Conservation (phyloP, 2,113 vertebrate species). For the Corythornis vintsioides region DNA sequence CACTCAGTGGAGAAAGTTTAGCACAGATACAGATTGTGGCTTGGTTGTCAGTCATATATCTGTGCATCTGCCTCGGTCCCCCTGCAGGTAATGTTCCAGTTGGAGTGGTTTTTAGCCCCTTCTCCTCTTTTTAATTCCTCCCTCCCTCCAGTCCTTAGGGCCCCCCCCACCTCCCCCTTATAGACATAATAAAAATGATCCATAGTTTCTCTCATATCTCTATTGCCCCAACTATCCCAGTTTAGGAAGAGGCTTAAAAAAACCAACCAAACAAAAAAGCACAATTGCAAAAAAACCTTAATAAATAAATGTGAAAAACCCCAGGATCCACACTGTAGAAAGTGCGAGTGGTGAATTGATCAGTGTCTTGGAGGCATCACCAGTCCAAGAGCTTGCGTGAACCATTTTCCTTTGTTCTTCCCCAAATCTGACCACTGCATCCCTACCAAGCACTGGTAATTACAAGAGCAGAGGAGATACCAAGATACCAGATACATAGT, state of each 20-base stretch:
- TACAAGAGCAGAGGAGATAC: constrained; percentile 49
- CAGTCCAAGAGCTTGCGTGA: not conserved
- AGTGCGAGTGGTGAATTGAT: not conserved
- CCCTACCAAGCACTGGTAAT: constrained; percentile 35
- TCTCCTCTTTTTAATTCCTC: not conserved
- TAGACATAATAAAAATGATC: not conserved
- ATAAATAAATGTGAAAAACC: constrained; percentile 31
- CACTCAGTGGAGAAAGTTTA: constrained; percentile 30
- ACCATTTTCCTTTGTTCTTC: not conserved
- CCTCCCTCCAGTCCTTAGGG: not conserved
- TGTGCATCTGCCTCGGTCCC: not conserved
- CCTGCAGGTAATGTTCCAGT: not conserved
- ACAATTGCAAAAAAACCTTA: constrained; percentile 32
- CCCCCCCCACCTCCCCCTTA: fast-evolving
- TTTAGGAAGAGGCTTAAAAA: constrained; percentile 19
- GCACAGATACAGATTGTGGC: constrained; percentile 21
- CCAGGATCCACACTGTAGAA: not conserved
- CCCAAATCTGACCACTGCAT: not conserved
- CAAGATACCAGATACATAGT: not conserved
- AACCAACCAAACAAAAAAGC: not conserved
- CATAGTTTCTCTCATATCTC: not conserved
- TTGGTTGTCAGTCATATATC: not conserved
- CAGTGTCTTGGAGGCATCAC: not conserved
- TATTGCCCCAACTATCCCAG: not conserved
- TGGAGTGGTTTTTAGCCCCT: not conserved